Conservation (phyloP, 1,140 invertebrate species). For the Drosophila tristis region DNA sequence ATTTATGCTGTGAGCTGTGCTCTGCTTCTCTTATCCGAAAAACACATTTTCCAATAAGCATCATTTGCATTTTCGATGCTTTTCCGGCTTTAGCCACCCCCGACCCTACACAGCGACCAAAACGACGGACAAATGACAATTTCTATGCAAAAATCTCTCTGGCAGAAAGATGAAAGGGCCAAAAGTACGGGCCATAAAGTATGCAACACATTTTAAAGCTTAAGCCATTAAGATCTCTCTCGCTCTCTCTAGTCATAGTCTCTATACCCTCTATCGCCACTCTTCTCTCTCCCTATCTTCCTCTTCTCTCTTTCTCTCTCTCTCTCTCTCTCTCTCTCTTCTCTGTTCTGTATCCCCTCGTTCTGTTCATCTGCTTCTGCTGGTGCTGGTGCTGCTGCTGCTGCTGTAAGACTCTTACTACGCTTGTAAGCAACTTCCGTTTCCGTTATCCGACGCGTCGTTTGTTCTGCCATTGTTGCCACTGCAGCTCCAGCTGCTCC, state of each 20-base stretch:
- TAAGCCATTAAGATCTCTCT: slow-evolving; percentile 49
- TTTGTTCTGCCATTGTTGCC: slow-evolving; percentile 70
- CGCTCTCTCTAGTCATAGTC: not conserved
- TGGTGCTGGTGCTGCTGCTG: slow-evolving; percentile 16
- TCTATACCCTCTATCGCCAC: not conserved
- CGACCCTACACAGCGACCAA: not conserved
- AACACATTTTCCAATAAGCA: slow-evolving; percentile 34
- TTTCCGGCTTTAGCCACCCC: not conserved
- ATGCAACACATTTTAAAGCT: slow-evolving; percentile 64
- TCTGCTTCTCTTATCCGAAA: not conserved
- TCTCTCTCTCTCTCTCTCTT: not conserved
- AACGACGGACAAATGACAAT: not conserved
- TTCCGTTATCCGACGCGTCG: slow-evolving; percentile 73
- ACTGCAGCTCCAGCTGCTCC: slow-evolving; percentile 35
- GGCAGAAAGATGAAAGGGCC: slow-evolving; percentile 33
- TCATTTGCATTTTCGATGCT: slow-evolving; percentile 44
- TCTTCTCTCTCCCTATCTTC: too few relatives aligned
- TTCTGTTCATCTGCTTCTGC: not conserved
- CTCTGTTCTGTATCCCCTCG: not conserved
- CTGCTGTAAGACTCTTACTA: slow-evolving; percentile 31
- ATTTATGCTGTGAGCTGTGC: too few relatives aligned
- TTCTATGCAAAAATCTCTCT: slow-evolving; percentile 26
- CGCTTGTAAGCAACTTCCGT: slow-evolving; percentile 76
- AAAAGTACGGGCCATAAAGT: slow-evolving; percentile 28
- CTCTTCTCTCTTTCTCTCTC: slow-evolving; percentile 6